phyloP scores from a whole-genome alignment of 1,140 invertebrate species.

The Cylas formicarius region DNA sequence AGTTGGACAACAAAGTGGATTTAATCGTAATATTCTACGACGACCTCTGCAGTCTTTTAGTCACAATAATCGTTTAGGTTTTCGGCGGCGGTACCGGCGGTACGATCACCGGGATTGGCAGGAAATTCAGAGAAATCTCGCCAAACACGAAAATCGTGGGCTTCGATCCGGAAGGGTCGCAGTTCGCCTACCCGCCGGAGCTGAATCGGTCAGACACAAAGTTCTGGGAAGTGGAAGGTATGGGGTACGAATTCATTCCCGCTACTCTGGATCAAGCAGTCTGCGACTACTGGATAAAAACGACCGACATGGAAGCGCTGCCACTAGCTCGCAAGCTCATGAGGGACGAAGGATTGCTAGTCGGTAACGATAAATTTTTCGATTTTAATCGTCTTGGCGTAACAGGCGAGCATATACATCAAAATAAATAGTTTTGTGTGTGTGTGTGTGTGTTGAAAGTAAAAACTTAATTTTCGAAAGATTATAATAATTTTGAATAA shows the following conservation, averaged over 20 bases:
- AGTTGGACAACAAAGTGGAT: constrained; percentile 73
- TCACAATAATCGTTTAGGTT: constrained; percentile 39
- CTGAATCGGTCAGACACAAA: constrained; percentile 58
- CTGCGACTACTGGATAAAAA: constrained; percentile 85
- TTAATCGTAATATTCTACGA: constrained; percentile 51
- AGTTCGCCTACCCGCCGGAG: constrained; percentile 65
- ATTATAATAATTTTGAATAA: no score
- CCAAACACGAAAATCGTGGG: constrained; percentile 64
- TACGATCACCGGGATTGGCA: constrained; percentile 78
- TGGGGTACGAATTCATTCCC: constrained; percentile 93
- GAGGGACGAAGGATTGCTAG: constrained; percentile 85
- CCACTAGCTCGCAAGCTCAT: constrained; percentile 78
- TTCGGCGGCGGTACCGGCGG: constrained; percentile 83
- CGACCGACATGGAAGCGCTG: constrained; percentile 72
- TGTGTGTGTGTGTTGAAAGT: no score
- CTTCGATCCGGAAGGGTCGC: constrained; percentile 82
- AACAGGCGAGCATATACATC: no score
- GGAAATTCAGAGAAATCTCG: constrained; percentile 74
- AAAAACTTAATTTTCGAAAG: no score
- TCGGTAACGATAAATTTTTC: constrained; percentile 54
- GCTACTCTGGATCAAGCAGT: constrained; percentile 72
- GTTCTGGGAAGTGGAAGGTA: constrained; percentile 78
- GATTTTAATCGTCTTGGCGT: no score
- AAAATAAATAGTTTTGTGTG: no score
- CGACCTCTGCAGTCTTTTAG: not conserved